Percentiles rank a stretch among this genome's conserved stretches.
Conservation (phyloP, 2,888 invertebrate genomes). For the Lycocerus yunnanus region DNA sequence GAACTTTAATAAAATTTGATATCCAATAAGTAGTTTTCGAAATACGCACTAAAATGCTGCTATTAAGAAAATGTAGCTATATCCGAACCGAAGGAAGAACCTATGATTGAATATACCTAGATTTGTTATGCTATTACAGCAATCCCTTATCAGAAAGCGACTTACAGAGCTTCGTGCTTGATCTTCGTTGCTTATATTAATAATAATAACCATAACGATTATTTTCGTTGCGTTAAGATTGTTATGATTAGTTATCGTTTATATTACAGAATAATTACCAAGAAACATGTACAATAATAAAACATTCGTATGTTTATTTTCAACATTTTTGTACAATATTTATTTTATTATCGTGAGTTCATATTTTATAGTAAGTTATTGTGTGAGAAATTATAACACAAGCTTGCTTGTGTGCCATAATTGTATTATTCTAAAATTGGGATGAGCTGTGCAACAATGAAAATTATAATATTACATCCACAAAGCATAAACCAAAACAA, state of each 20-base stretch:
- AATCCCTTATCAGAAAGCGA: neutral
- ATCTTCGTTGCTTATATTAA: neutral
- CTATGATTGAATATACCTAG: neutral
- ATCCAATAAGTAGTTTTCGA: neutral
- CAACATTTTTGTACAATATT: neutral
- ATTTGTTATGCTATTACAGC: neutral
- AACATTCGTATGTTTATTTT: neutral
- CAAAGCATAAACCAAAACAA: neutral
- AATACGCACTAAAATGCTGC: neutral
- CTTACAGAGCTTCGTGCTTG: neutral
- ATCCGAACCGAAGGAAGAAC: neutral
- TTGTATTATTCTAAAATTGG: neutral
- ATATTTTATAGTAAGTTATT: neutral
- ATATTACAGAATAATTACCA: neutral
- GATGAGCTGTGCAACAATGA: neutral
- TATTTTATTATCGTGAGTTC: neutral
- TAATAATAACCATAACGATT: neutral
- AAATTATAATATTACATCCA: neutral
- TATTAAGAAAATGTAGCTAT: neutral
- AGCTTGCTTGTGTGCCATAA: neutral
- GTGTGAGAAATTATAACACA: neutral
- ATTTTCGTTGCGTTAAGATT: neutral
- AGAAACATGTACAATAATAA: neutral
- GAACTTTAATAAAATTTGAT: neutral
- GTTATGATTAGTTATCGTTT: too few relatives aligned